These are phyloP conservation scores for Schizothorax lantsangensis DNA, from an alignment of 2,797 vertebrate genomes.

Conservation along the genomic window DNA sequence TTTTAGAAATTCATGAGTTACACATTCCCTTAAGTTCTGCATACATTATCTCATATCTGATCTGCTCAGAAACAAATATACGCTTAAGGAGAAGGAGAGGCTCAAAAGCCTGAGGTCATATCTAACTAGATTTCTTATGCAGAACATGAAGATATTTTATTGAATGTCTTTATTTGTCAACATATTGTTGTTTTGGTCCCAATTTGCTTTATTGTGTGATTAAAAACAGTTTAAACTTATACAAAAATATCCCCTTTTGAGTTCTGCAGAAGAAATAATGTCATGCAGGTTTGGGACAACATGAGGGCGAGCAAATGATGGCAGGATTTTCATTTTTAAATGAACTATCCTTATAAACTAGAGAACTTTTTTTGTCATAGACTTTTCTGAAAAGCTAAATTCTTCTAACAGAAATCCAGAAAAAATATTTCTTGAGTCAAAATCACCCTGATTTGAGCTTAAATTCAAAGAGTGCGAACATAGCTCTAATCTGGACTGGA, in stretches of 20 bases:
- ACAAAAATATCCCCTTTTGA: not conserved
- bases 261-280: not conserved
- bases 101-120: constrained; percentile 3
- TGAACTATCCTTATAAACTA: not conserved
- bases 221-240: not conserved
- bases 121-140: not conserved
- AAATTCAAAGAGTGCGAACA: not conserved
- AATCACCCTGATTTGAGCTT: not conserved
- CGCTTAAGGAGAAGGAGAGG: not conserved
- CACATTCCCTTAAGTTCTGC: not conserved
- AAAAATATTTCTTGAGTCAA: not conserved
- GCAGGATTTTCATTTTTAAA: not conserved
- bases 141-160: not conserved
- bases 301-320: not conserved
- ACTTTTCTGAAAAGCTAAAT: not conserved
- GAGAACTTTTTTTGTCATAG: not conserved
- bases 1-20: not conserved
- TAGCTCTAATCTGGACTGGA: constrained; percentile 47
- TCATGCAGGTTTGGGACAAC: not conserved
- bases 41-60: not conserved
- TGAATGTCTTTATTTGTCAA: not conserved
- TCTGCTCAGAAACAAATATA: not conserved
- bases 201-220: not conserved
- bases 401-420: not conserved
- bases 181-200: not conserved